Evolutionary conservation across 2,113 vertebrate genomes (phyloP), one percentile per base, ranked within the genome.

Genomic region (Cinclus cinclus): DNA sequence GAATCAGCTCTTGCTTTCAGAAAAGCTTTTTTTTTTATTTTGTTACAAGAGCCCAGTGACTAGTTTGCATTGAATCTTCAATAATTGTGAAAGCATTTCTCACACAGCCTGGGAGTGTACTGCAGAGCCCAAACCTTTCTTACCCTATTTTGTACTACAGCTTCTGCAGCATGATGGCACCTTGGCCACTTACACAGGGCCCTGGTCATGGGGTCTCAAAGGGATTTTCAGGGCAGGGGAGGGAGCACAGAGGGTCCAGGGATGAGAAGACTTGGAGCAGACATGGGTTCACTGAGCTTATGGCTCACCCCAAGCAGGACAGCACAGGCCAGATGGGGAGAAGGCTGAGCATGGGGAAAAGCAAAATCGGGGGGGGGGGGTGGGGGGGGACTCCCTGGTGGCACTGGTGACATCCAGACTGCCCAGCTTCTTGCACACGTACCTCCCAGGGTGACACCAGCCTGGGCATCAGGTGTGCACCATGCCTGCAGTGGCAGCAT

Each of bases 11-110:
- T 60, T 63, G 42, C 63, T 86, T 77, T 70, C 68, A 65, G 75
- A 83, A 83, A 88, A 85, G 73, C 73, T 69, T 77, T 20, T 37
- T 85, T 83, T 50, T 33, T 33, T 33, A 41, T 47, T 56, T 50
- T 59, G 71, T 64, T 87, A 64, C 62, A 71, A 76, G 79, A 94
- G 53, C n/a, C n/a, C 42, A 27, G 59, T 77, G 41, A 62, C 25
- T 50, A 37, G n/a, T 96, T 96, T 95, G 93, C 89, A 88, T 75
- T 91, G 91, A 92, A 88, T 47, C 90, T 93, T 94, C 81, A 95
- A 39, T 87, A 80, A 86, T 76, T 19, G 1, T 68, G 84, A 84
- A 87, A 93, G 91, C 37, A 59, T 94, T 95, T 93, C 73, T 95
- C 49, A 23, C 58, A 31, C 64, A 78, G 69, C 58, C 50, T 79